Percentiles rank a stretch among this genome's conserved stretches.
Conservation (phyloP, 2,113 vertebrate species). For the Orcinus orca region DNA sequence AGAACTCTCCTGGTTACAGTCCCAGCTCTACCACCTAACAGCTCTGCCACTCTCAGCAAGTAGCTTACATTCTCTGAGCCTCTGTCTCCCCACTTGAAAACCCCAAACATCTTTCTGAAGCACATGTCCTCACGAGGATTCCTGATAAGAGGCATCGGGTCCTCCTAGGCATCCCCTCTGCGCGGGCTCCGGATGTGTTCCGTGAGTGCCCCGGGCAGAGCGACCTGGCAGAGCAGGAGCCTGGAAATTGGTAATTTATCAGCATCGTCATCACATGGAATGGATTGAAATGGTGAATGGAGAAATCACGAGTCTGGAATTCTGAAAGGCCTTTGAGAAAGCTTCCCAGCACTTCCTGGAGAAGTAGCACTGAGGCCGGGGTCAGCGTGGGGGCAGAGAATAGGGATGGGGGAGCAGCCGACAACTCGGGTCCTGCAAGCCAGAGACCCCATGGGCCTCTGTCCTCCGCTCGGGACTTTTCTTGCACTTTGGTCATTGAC, state of each 20-base stretch:
- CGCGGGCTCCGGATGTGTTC: neutral
- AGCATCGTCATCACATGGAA: constrained; percentile 2
- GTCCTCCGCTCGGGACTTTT: neutral
- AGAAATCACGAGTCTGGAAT: constrained; percentile 10
- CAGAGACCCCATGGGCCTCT: neutral
- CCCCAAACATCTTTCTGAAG: neutral
- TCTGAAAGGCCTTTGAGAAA: neutral
- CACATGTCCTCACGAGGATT: neutral
- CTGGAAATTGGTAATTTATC: neutral
- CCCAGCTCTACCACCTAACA: neutral
- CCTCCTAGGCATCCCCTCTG: neutral
- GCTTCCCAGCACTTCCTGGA: neutral
- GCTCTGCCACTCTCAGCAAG: neutral
- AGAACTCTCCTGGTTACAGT: neutral
- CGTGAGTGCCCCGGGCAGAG: neutral
- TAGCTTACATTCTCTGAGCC: neutral
- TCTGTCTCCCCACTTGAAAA: neutral
- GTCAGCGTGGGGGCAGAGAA: neutral
- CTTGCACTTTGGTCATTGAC: neutral
- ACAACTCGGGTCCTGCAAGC: neutral
- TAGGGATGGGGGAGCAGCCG: neutral
- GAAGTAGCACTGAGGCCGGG: neutral
- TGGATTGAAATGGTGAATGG: constrained; percentile 33
- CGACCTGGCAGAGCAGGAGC: neutral
- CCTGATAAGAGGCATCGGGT: neutral